Evolutionary conservation across 2,113 vertebrate species (phyloP).

Genomic region (Pygoscelis antarcticus): DNA sequence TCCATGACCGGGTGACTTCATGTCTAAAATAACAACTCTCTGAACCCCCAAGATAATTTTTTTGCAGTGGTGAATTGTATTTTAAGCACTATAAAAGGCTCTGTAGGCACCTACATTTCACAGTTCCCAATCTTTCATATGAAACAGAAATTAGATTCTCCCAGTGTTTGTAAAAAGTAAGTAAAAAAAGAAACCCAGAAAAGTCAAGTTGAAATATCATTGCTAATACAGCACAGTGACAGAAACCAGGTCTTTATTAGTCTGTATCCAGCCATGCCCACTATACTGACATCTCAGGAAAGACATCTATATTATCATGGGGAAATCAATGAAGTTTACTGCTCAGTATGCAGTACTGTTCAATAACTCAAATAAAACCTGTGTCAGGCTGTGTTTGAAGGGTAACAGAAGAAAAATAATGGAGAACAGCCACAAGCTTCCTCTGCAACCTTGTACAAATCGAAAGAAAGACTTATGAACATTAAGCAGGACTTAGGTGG

Average conservation of each 20-base stretch:
- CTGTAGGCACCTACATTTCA: neutral
- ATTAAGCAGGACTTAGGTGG: neutral
- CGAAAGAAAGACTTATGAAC: neutral
- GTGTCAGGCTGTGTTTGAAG: neutral
- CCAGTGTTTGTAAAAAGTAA: neutral
- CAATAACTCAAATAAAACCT: neutral
- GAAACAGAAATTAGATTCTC: neutral
- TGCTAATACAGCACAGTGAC: neutral
- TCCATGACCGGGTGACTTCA: neutral
- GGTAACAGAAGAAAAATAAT: neutral
- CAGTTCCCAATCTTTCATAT: neutral
- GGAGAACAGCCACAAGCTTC: neutral
- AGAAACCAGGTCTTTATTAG: neutral
- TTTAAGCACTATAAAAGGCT: neutral
- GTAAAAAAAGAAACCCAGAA: neutral
- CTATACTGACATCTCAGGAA: neutral
- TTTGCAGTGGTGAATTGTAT: neutral
- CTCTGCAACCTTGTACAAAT: rapidly evolving
- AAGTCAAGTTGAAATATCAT: neutral
- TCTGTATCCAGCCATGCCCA: neutral
- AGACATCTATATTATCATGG: neutral
- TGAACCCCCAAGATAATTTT: neutral
- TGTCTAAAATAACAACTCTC: neutral
- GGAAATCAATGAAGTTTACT: slow-evolving; percentile 3
- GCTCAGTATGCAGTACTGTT: neutral